These are phyloP conservation scores for Tachystola acroxantha DNA, from an alignment of 2,888 invertebrate genomes.

Conservation along the genomic window DNA sequence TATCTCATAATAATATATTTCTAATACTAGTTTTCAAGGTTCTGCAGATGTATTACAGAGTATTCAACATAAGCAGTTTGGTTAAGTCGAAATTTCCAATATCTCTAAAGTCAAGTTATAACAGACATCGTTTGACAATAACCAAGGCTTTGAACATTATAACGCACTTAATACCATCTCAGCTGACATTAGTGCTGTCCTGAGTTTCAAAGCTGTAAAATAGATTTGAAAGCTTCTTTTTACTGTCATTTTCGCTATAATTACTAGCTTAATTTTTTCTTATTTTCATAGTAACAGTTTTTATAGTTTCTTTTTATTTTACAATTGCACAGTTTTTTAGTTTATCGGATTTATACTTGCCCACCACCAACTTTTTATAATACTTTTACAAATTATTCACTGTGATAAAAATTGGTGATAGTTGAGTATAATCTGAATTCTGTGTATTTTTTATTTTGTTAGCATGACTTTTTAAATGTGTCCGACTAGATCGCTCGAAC, in stretches of 20 bases:
- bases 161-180: slow-evolving; percentile 47
- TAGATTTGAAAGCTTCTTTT: slow-evolving; percentile 66
- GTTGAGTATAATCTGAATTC: slow-evolving; percentile 20
- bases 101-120: slow-evolving; percentile 74
- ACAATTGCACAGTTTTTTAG: background rate
- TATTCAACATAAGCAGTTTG: slow-evolving; percentile 58
- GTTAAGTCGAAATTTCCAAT: slow-evolving; percentile 49
- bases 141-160: slow-evolving; percentile 60
- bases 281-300: slow-evolving; percentile 60
- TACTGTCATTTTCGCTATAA: slow-evolving; percentile 57
- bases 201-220: slow-evolving; percentile 64
- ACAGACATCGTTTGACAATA: slow-evolving; percentile 58
- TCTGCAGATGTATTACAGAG: slow-evolving; percentile 53
- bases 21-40: slow-evolving; percentile 61
- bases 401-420: background rate
- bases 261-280: slow-evolving; percentile 56
- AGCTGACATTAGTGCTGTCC: slow-evolving; percentile 61
- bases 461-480: slow-evolving; percentile 61
- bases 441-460: slow-evolving; percentile 37
- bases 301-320: slow-evolving; percentile 25
- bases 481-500: slow-evolving; percentile 62
- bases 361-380: background rate
- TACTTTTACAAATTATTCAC: background rate
- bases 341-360: background rate
- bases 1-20: slow-evolving; percentile 20